phyloP scores from a whole-genome alignment of 2,113 vertebrate species.

The Rhegmatorhina hoffmannsi region DNA sequence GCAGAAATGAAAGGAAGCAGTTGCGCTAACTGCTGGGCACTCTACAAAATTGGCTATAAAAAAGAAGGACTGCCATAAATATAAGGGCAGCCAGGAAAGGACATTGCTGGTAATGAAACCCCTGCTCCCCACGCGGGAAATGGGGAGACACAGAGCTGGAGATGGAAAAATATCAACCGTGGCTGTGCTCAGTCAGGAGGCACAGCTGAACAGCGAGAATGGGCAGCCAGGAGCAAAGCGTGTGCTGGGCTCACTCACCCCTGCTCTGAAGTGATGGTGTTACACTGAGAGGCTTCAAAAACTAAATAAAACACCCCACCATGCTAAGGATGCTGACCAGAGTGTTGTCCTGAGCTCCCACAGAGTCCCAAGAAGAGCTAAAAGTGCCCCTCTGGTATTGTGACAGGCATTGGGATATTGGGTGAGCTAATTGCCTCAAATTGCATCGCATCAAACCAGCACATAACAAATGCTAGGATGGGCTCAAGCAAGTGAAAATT shows the following conservation, averaged over 20 bases:
- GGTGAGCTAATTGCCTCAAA: neutral
- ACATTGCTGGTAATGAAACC: conserved; percentile 51
- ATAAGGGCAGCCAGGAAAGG: conserved; percentile 39
- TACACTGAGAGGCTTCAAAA: neutral
- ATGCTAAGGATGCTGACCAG: neutral
- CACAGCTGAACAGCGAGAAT: accelerated
- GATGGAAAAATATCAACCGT: neutral
- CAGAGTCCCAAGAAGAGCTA: neutral
- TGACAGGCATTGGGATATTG: accelerated
- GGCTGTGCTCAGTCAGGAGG: neutral
- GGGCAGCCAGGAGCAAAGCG: neutral
- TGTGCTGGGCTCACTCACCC: neutral
- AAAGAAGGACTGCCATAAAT: conserved; percentile 58
- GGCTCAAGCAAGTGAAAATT: neutral
- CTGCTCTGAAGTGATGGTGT: neutral
- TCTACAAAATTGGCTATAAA: conserved; percentile 64
- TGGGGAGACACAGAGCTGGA: neutral
- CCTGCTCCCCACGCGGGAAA: conserved; percentile 8
- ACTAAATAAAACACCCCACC: neutral
- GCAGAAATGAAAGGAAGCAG: conserved; percentile 55
- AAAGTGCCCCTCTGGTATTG: neutral
- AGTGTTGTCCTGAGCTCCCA: neutral
- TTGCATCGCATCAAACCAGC: neutral
- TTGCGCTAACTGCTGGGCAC: conserved; percentile 60
- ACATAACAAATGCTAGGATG: neutral